Evolutionary conservation across 2,888 invertebrate genomes (phyloP).

Genomic region (Thera obeliscata): DNA sequence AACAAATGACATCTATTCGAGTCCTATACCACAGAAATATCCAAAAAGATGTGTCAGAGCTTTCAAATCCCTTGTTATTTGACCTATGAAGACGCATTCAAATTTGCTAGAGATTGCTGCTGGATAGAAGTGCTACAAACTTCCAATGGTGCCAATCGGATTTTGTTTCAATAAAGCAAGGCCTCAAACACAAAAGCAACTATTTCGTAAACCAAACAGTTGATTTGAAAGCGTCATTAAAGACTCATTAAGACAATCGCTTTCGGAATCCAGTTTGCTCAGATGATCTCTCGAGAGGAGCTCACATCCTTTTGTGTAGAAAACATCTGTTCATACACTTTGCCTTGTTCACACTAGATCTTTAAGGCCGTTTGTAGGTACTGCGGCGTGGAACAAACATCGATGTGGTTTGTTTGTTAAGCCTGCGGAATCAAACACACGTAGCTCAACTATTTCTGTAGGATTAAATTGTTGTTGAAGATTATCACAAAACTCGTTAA

Average conservation of each 20-base stretch:
- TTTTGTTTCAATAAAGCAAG: not conserved
- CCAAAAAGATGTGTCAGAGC: not conserved
- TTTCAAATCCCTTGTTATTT: not conserved
- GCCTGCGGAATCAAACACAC: not conserved
- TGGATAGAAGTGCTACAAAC: not conserved
- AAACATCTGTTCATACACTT: conserved; percentile 67
- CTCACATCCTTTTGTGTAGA: conserved; percentile 67
- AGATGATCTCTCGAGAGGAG: conserved; percentile 69
- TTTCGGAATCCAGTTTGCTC: conserved; percentile 69
- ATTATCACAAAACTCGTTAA: not conserved
- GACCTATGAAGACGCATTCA: not conserved
- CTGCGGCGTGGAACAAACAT: conserved; percentile 23
- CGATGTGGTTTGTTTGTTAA: not conserved
- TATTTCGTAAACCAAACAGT: conserved; percentile 54
- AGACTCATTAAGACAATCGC: conserved; percentile 57
- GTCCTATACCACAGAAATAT: not conserved
- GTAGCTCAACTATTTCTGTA: not conserved
- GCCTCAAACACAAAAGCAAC: conserved; percentile 39
- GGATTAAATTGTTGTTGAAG: not conserved
- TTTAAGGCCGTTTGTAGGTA: conserved; percentile 37
- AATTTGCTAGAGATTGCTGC: not conserved
- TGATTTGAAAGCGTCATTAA: conserved; percentile 63
- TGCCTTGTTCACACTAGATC: conserved; percentile 36
- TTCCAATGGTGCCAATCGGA: not conserved
- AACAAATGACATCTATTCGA: not conserved